Evolutionary conservation across 2,113 vertebrate genomes (phyloP).

Genomic region (Castor canadensis): DNA sequence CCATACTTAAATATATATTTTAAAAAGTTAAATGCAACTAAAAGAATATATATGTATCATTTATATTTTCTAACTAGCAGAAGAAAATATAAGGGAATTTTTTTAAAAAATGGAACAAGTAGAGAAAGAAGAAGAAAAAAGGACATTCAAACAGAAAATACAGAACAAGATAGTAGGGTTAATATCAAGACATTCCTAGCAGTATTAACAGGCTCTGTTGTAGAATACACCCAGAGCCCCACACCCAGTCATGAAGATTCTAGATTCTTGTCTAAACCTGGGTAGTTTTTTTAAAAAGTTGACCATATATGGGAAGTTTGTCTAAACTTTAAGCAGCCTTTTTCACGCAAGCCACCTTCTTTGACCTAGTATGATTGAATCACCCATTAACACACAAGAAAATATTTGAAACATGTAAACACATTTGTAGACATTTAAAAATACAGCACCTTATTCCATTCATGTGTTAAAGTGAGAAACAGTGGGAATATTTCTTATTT

Average conservation of each 20-base stretch:
- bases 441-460: no score
- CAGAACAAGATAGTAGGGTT: background rate
- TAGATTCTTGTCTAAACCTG: background rate
- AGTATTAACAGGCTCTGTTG: no score
- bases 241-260: background rate
- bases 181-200: accelerated
- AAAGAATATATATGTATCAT: background rate
- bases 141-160: background rate
- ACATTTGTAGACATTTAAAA: background rate
- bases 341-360: background rate
- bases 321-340: background rate
- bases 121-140: background rate
- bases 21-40: background rate
- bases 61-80: background rate
- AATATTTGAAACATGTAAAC: background rate
- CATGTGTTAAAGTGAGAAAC: background rate
- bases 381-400: background rate
- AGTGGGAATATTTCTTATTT: background rate
- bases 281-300: background rate
- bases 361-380: constrained; percentile 36
- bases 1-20: background rate
- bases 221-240: accelerated
- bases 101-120: background rate
- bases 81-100: background rate
- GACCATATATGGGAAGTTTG: background rate